These are phyloP conservation scores for Scytalopus superciliaris DNA, from an alignment of 2,113 vertebrate species.

Conservation along the genomic window DNA sequence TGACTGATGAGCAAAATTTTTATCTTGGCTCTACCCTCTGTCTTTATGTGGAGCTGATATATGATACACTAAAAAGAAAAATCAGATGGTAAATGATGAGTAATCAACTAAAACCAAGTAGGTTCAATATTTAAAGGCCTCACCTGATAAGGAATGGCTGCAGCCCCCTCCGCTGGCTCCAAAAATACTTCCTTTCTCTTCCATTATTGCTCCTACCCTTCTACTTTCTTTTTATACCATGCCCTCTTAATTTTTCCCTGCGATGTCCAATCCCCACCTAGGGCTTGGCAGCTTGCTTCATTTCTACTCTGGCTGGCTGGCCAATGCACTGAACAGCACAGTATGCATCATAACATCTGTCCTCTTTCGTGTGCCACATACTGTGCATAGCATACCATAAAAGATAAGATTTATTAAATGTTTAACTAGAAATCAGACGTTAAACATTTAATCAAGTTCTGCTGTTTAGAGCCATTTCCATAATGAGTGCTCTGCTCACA, in stretches of 20 bases:
- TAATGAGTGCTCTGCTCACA: not conserved
- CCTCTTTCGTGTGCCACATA: not conserved
- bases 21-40: not conserved
- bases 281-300: not conserved
- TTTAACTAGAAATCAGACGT: slow-evolving; percentile 24
- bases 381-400: not conserved
- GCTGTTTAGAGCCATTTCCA: not conserved
- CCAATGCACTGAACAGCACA: not conserved
- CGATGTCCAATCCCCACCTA: not conserved
- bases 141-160: not conserved
- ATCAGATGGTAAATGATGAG: not conserved
- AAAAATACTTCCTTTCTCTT: not conserved
- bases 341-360: not conserved
- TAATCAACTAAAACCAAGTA: not conserved
- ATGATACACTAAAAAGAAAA: not conserved
- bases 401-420: not conserved
- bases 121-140: not conserved
- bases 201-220: not conserved
- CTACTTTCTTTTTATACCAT: not conserved
- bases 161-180: not conserved
- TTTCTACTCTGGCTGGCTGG: not conserved
- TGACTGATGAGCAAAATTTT: not conserved
- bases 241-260: not conserved
- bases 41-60: not conserved
- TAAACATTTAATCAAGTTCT: slow-evolving; percentile 1